phyloP scores from a whole-genome alignment of 2,113 vertebrate species.

The Tragelaphus buxtoni region DNA sequence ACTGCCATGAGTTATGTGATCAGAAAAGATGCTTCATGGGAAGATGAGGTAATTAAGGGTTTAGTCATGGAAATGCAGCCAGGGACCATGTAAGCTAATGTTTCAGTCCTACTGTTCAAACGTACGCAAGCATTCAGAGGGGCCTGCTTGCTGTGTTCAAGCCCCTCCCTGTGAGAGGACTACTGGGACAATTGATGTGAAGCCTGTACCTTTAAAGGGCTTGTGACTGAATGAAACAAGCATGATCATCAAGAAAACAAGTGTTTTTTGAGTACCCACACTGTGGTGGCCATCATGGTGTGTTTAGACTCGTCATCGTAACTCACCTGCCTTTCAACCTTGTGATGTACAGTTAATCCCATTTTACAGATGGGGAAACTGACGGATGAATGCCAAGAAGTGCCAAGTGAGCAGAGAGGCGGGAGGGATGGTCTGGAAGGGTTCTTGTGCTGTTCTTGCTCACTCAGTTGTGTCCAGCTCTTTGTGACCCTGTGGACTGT shows the following conservation, averaged over 20 bases:
- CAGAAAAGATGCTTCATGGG: constrained; percentile 16
- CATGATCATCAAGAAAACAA: neutral
- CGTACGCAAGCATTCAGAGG: neutral
- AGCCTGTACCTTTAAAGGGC: neutral
- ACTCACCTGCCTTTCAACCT: neutral
- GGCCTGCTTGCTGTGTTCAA: neutral
- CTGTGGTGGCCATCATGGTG: neutral
- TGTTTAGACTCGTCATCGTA: neutral
- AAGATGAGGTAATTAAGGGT: constrained; percentile 33
- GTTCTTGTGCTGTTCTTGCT: neutral
- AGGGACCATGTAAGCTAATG: neutral
- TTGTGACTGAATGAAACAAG: neutral
- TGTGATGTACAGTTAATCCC: neutral
- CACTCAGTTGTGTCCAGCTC: neutral
- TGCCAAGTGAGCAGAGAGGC: neutral
- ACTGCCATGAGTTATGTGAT: neutral
- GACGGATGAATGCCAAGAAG: neutral
- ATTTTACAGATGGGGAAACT: neutral
- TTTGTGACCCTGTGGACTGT: neutral
- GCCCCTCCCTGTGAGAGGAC: neutral
- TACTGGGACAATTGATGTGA: neutral
- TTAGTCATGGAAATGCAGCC: neutral
- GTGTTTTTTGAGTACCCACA: neutral
- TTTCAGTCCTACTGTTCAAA: neutral
- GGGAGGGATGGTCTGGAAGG: neutral